These are phyloP conservation scores for Bostrychus sinensis DNA, from an alignment of 2,113 vertebrate genomes.

Conservation along the genomic window DNA sequence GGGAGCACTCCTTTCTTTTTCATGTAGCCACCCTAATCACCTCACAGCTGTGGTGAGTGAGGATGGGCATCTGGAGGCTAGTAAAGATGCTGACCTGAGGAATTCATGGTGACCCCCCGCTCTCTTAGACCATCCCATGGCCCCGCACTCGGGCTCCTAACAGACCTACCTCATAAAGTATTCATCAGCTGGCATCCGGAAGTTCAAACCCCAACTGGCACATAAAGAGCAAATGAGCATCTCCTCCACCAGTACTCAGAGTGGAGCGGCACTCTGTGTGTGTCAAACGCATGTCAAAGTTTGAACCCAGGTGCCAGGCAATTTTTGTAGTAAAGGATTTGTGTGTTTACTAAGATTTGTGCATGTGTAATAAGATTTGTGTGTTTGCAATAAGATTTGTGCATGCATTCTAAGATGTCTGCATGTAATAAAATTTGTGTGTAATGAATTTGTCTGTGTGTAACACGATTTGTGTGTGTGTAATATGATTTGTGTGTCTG, in stretches of 20 bases:
- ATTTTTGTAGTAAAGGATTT: too few relatives aligned
- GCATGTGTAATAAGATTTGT: too few relatives aligned
- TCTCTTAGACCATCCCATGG: conserved; percentile 41
- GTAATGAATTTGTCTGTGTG: too few relatives aligned
- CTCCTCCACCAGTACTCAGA: conserved; percentile 21
- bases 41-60: conserved; percentile 56
- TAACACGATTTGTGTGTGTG: too few relatives aligned
- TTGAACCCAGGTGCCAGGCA: too few relatives aligned
- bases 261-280: too few relatives aligned
- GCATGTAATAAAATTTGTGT: too few relatives aligned
- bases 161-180: conserved; percentile 59
- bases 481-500: too few relatives aligned
- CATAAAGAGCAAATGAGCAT: conserved; percentile 39
- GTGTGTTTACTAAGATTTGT: too few relatives aligned
- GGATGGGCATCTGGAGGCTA: conserved; percentile 46
- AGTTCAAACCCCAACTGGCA: conserved; percentile 49
- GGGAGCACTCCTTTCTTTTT: conserved; percentile 31
- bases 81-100: conserved; percentile 60
- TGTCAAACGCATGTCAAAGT: too few relatives aligned
- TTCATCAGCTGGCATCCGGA: conserved; percentile 40
- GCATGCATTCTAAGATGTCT: too few relatives aligned
- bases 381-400: too few relatives aligned
- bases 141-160: conserved; percentile 8
- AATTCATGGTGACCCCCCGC: conserved; percentile 57
- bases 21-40: conserved; percentile 51